Percentiles rank a stretch among this genome's conserved stretches.
phyloP scores from a whole-genome alignment of 92 coral and sea anemone genomes.

The Anthopleura xanthogrammica region DNA sequence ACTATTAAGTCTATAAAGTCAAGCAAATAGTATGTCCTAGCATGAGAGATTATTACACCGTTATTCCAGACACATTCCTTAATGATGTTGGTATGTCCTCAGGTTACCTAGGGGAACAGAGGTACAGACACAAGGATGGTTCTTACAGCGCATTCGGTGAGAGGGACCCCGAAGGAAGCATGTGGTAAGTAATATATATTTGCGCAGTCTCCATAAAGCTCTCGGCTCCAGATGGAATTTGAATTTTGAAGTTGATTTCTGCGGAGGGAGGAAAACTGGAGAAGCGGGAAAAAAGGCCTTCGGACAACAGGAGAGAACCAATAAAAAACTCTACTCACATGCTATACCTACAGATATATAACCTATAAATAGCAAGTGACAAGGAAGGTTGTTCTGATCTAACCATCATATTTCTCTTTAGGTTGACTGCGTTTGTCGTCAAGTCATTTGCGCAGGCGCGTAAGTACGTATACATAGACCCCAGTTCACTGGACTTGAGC shows the following conservation, averaged over 20 bases:
- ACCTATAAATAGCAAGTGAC: too few relatives aligned
- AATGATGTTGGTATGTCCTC: not conserved
- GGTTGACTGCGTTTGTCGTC: conserved; percentile 92
- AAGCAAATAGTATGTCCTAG: not conserved
- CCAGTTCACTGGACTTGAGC: conserved; percentile 47
- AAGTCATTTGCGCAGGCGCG: conserved; percentile 89
- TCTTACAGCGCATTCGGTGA: conserved; percentile 96
- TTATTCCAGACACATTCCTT: not conserved
- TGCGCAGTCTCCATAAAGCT: too few relatives aligned
- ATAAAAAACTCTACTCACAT: too few relatives aligned
- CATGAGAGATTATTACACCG: not conserved
- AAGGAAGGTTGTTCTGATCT: not conserved
- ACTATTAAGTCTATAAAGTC: not conserved
- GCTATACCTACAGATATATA: too few relatives aligned
- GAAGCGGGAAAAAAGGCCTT: too few relatives aligned
- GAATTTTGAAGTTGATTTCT: too few relatives aligned
- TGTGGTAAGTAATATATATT: conserved; percentile 57
- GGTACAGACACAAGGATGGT: conserved; percentile 73
- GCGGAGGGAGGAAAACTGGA: too few relatives aligned
- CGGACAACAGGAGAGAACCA: too few relatives aligned
- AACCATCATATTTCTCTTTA: conserved; percentile 1
- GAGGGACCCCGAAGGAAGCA: conserved; percentile 65
- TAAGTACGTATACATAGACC: conserved; percentile 69
- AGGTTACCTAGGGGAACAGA: conserved; percentile 88
- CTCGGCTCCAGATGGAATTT: too few relatives aligned